Conservation (phyloP, 2,888 invertebrate genomes). For the Furcula furcula region DNA sequence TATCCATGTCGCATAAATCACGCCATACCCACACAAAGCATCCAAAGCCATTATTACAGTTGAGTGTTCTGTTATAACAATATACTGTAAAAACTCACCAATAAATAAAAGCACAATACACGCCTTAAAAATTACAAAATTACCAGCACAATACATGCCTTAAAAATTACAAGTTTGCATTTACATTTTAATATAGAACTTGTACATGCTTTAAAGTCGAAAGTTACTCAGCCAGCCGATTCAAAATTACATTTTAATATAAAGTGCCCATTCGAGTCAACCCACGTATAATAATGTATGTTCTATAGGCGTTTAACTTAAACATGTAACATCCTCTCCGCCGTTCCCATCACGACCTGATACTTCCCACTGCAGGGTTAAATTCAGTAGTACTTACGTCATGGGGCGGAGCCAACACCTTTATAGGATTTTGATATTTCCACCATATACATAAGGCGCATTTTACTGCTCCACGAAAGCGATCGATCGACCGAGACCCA, state of each 20-base stretch:
- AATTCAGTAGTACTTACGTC: constrained; percentile 46
- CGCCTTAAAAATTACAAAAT: no score
- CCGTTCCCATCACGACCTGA: constrained; percentile 35
- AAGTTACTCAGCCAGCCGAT: no score
- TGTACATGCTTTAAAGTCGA: no score
- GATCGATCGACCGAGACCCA: background rate
- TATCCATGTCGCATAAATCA: no score
- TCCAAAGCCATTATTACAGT: no score
- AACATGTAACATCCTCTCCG: constrained; percentile 7
- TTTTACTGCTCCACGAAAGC: constrained; percentile 28
- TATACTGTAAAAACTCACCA: no score
- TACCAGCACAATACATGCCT: no score
- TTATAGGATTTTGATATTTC: constrained; percentile 45
- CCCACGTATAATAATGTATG: constrained; percentile 12
- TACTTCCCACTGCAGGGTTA: constrained; percentile 33
- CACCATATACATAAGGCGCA: constrained; percentile 26
- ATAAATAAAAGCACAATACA: no score
- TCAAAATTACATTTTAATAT: background rate
- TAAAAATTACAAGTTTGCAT: no score
- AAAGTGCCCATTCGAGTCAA: background rate
- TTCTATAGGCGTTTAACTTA: constrained; percentile 1
- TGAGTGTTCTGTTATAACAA: no score
- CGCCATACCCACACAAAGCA: no score
- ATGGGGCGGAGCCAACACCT: constrained; percentile 31
- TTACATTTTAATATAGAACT: no score